Evolutionary conservation across 2,113 vertebrate species (phyloP), one percentile per base, ranked within the genome.

Genomic region (Mormoops blainvillei): DNA sequence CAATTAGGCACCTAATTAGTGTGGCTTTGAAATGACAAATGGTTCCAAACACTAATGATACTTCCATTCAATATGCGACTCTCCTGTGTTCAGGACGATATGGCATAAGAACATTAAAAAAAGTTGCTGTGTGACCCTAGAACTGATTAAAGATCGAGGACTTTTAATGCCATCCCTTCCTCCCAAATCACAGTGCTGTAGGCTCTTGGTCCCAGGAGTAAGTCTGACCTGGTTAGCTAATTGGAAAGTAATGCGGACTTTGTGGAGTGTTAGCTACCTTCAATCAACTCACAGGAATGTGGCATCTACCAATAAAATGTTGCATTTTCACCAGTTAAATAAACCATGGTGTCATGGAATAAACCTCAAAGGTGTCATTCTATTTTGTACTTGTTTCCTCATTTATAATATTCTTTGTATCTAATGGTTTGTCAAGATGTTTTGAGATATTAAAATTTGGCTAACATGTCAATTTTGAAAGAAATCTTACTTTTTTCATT

Each of bases 191-290:
- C 48, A 68, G 41, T 48, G 65, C 28, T 8, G 0, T 41, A 61
- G 74, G 50, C 65, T 15, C 18, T 74, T 11, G 56, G 28, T 87
- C 68, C 80, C 76, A 88, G n/a, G 83, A 56, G 52, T 48, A 52
- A 45, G 3, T 48, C 26, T 83, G 88, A 77, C 71, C 96, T 86
- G 81, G 58, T 88, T 96, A 76, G 31, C 87, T 92, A 92, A 91
- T 50, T 93, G 56, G 54, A 58, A 89, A 68, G 70, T 50, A 92
- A 92, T 36, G 14, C 58, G 76, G 52, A 20, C 50, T 54, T 58
- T 0, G 1, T 36, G 15, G 43, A 41, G 15, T 26, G 18, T 33
- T 58, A 74, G 33, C 68, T 22, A n/a, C 52, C 33, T 78, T 50
- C 48, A 43, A 7, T 56, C 20, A 56, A 77, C 77, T 87, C n/a